A percentile compares a stretch with the other conserved stretches of the same genome.
These are phyloP conservation scores for Ammodytes dubius DNA, from an alignment of 2,113 vertebrate genomes.

Conservation along the genomic window DNA sequence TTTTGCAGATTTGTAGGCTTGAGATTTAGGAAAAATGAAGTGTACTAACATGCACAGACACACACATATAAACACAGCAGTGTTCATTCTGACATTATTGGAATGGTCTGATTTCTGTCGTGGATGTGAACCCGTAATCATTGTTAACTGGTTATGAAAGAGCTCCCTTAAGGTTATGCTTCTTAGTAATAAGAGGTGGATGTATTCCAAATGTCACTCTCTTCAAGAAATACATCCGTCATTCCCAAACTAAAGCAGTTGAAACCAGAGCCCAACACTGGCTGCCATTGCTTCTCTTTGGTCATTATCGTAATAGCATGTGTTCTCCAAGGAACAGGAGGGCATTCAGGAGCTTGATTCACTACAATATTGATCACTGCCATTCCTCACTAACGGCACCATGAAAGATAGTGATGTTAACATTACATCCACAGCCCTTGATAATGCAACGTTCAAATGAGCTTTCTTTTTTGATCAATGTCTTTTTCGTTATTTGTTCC, in stretches of 20 bases:
- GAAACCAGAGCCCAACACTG: too few species aligned
- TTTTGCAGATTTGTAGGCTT: slow-evolving; percentile 11
- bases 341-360: background rate
- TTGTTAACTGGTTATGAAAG: too few species aligned
- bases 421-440: background rate
- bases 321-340: background rate
- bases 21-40: background rate
- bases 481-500: background rate
- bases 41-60: background rate
- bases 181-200: too few species aligned
- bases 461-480: background rate
- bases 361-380: background rate
- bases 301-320: background rate
- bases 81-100: background rate
- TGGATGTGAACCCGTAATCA: too few species aligned
- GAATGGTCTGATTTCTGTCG: background rate
- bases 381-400: background rate
- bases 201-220: too few species aligned
- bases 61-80: background rate
- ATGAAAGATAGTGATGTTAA: background rate
- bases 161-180: too few species aligned
- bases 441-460: background rate
- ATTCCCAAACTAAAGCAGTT: too few species aligned
- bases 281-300: too few species aligned
- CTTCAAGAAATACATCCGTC: too few species aligned